Percentiles rank a stretch among this genome's conserved stretches.
These are phyloP conservation scores for Paralinhomoeus sp. DNA, from an alignment of 2,888 invertebrate species.

Conservation along the genomic window DNA sequence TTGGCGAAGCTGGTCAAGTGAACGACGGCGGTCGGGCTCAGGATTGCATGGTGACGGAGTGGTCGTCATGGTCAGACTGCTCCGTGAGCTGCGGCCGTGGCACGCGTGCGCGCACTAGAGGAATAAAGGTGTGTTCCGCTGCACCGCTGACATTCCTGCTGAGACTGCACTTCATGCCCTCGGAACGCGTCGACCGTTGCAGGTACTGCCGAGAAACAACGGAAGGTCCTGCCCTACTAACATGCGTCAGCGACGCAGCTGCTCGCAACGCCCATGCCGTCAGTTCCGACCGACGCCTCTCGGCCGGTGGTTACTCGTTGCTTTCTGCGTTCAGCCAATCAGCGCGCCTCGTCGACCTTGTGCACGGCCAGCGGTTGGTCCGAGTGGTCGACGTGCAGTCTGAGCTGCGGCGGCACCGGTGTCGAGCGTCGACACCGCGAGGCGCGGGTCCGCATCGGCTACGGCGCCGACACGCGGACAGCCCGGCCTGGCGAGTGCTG, in stretches of 20 bases:
- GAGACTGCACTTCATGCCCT: background rate
- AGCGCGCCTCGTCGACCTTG: background rate
- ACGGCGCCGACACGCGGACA: too few species aligned
- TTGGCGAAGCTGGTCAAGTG: slow-evolving; percentile 7
- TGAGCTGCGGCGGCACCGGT: slow-evolving; percentile 35
- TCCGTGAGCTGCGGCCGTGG: slow-evolving; percentile 67
- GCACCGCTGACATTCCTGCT: background rate
- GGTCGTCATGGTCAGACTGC: slow-evolving; percentile 54
- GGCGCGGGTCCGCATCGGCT: too few species aligned
- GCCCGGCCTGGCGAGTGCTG: too few species aligned
- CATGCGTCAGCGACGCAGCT: slow-evolving; percentile 18
- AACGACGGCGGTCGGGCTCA: slow-evolving; percentile 17
- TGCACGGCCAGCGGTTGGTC: slow-evolving; percentile 32
- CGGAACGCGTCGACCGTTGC: background rate
- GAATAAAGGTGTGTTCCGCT: slow-evolving; percentile 11
- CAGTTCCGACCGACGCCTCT: slow-evolving; percentile 5
- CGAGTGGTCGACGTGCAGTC: slow-evolving; percentile 32
- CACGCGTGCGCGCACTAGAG: slow-evolving; percentile 15
- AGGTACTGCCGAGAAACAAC: slow-evolving; percentile 20
- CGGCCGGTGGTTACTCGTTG: background rate
- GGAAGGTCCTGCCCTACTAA: slow-evolving; percentile 21
- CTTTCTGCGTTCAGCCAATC: background rate
- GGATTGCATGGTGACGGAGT: slow-evolving; percentile 47
- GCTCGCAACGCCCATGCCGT: slow-evolving; percentile 22
- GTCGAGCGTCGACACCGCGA: too few species aligned